These are phyloP conservation scores for Caenorhabditis brenneri DNA, from an alignment of 1,140 invertebrate genomes.

Conservation along the genomic window DNA sequence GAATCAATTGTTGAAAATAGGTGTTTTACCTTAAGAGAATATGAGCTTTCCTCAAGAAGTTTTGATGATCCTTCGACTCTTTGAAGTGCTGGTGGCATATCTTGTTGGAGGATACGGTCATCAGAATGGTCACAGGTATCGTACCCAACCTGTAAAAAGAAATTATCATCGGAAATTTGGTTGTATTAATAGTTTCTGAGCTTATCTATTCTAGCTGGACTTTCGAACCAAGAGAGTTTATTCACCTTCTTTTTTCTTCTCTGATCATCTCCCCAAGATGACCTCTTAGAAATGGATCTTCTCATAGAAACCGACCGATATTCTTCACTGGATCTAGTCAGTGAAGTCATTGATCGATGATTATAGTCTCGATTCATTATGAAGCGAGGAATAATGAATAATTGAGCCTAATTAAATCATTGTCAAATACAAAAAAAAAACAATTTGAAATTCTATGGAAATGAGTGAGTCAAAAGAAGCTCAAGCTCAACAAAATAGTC, in stretches of 20 bases:
- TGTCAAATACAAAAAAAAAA: neutral
- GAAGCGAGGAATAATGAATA: neutral
- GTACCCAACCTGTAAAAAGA: conserved; percentile 82
- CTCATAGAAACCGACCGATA: conserved; percentile 24
- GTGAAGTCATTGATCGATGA: conserved; percentile 30
- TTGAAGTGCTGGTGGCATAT: conserved; percentile 92
- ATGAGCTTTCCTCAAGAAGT: conserved; percentile 92
- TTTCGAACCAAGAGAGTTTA: too few species aligned
- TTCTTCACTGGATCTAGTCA: conserved; percentile 30
- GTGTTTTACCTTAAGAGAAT: conserved; percentile 78
- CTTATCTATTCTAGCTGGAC: too few species aligned
- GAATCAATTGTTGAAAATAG: neutral
- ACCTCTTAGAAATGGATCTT: conserved; percentile 16
- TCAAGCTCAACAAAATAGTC: conserved; percentile 33
- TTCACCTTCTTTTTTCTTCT: conserved; percentile 36
- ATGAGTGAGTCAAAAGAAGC: neutral
- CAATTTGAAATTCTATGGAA: neutral
- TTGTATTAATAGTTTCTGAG: too few species aligned
- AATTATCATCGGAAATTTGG: neutral
- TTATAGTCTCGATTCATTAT: conserved; percentile 1
- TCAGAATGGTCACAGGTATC: conserved; percentile 97
- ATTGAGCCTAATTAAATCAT: neutral
- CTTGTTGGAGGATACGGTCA: conserved; percentile 91
- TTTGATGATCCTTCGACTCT: conserved; percentile 91
- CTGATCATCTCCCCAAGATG: conserved; percentile 34